These are phyloP conservation scores for Chaetodon trifasciatus DNA, from an alignment of 2,797 vertebrate species.

Conservation along the genomic window DNA sequence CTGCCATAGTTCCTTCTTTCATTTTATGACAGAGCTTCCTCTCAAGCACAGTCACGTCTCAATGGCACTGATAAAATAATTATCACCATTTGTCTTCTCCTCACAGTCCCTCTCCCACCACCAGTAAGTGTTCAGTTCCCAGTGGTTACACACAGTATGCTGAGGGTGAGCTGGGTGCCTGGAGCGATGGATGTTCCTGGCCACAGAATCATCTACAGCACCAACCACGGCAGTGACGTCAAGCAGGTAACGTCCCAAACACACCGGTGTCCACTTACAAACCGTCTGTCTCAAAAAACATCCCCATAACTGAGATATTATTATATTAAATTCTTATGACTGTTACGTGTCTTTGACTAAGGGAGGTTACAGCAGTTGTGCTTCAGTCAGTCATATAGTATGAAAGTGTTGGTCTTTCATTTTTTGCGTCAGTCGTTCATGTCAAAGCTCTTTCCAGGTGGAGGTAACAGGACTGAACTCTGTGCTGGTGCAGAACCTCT, in stretches of 20 bases:
- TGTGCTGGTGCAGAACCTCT: conserved; percentile 88
- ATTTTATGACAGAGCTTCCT: not conserved
- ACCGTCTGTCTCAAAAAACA: no score
- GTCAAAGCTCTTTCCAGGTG: conserved; percentile 77
- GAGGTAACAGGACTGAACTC: conserved; percentile 89
- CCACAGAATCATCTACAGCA: conserved; percentile 88
- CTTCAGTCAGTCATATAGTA: no score
- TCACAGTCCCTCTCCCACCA: conserved; percentile 83
- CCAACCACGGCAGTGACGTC: conserved; percentile 88
- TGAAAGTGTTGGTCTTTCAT: not conserved
- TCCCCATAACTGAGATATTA: not conserved
- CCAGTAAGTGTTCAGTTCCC: conserved; percentile 88
- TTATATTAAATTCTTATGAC: no score
- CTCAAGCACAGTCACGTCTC: not conserved
- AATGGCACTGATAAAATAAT: not conserved
- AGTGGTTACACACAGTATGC: conserved; percentile 88
- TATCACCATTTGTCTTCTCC: not conserved
- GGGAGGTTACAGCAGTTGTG: no score
- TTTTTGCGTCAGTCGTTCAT: not conserved
- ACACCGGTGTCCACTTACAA: not conserved
- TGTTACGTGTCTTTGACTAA: no score
- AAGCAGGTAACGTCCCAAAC: conserved; percentile 84
- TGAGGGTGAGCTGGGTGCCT: conserved; percentile 89
- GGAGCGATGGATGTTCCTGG: conserved; percentile 75
- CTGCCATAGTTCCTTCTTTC: not conserved